These are phyloP conservation scores for Drosophila tsacasi DNA, from an alignment of 1,140 invertebrate genomes.

Conservation along the genomic window DNA sequence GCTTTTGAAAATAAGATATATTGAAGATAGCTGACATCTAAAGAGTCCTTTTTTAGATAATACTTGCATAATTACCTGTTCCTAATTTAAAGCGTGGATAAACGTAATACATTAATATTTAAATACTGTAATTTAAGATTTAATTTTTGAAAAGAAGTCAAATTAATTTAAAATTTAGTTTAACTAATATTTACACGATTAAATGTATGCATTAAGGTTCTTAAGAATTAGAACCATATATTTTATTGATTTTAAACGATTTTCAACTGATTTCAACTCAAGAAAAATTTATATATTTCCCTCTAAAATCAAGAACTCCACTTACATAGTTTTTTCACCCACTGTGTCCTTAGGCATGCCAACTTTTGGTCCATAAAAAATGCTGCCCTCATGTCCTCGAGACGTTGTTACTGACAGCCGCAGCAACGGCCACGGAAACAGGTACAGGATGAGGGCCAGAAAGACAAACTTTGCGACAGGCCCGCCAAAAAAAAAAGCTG, in stretches of 20 bases:
- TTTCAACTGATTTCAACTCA: not conserved
- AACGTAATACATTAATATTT: no score
- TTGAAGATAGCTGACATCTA: no score
- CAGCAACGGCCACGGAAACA: conserved; percentile 38
- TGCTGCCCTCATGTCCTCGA: conserved; percentile 73
- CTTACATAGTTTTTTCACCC: not conserved
- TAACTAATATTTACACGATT: not conserved
- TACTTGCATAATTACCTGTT: no score
- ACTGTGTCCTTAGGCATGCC: conserved; percentile 64
- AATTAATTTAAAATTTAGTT: not conserved
- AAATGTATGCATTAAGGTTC: not conserved
- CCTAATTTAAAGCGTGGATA: no score
- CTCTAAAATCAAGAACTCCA: not conserved
- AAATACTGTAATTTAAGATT: no score
- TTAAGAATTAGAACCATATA: not conserved
- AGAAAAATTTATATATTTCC: no score
- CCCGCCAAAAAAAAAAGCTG: conserved; percentile 17
- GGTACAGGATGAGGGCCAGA: conserved; percentile 25
- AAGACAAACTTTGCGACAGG: conserved; percentile 62
- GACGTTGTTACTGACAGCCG: conserved; percentile 76
- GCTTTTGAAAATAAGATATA: no score
- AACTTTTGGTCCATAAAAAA: conserved; percentile 74
- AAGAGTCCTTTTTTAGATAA: no score
- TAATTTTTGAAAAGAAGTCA: no score
- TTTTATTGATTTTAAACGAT: not conserved